Evolutionary conservation across 2,797 vertebrate genomes (phyloP).

Genomic region (Fringilla coelebs): DNA sequence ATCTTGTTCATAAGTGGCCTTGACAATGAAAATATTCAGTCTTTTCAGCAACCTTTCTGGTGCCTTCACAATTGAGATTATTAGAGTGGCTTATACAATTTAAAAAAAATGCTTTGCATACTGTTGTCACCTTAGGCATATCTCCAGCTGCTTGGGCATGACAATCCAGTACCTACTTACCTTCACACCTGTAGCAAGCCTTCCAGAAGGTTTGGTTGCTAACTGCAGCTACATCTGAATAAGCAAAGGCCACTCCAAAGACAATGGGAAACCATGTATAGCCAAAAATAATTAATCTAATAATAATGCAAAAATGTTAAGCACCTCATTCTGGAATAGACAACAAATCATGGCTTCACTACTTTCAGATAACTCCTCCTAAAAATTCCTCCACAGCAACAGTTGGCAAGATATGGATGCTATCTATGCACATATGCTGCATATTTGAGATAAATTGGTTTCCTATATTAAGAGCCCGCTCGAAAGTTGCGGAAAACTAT

Average conservation of each 20-base stretch:
- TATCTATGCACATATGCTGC: fast-evolving
- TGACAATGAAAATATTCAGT: background rate
- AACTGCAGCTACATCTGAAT: background rate
- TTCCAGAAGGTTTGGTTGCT: background rate
- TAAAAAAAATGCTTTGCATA: background rate
- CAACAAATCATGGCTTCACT: background rate
- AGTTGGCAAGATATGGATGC: background rate
- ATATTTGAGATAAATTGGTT: background rate
- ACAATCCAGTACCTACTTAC: background rate
- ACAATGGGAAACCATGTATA: fast-evolving
- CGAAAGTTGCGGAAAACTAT: background rate
- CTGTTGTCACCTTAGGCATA: background rate
- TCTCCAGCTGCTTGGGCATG: background rate
- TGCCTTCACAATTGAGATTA: background rate
- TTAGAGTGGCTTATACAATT: background rate
- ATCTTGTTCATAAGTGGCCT: background rate
- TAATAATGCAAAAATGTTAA: background rate
- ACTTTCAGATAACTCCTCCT: background rate
- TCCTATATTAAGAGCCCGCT: background rate
- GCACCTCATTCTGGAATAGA: background rate
- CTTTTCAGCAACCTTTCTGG: background rate
- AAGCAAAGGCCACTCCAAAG: background rate
- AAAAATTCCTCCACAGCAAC: background rate
- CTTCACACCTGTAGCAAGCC: background rate
- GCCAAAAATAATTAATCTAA: background rate